Conservation (phyloP, 2,797 vertebrate genomes). For the Neosilurus hyrtlii region DNA sequence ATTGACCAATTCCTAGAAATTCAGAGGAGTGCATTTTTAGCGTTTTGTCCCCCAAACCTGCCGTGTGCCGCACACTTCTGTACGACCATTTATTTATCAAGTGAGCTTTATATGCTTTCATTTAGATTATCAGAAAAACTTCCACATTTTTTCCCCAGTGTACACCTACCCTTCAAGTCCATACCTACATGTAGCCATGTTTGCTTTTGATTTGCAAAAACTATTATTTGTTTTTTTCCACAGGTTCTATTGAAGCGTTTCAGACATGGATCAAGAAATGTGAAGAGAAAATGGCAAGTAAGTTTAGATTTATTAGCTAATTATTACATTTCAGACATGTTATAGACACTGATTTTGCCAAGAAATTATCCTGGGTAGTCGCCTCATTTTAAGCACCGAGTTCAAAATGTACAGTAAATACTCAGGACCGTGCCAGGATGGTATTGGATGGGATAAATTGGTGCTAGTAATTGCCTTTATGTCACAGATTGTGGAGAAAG, state of each 20-base stretch:
- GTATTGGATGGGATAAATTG: neutral
- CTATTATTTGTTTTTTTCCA: slow-evolving; percentile 28
- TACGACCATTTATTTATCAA: too few species aligned
- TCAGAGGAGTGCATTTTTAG: too few species aligned
- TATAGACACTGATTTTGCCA: neutral
- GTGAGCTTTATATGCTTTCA: too few species aligned
- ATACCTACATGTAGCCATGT: neutral
- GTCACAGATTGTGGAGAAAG: neutral
- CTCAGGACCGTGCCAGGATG: neutral
- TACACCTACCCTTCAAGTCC: too few species aligned
- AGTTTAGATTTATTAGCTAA: slow-evolving; percentile 58
- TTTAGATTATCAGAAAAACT: too few species aligned
- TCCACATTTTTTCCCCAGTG: too few species aligned
- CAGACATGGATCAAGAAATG: slow-evolving; percentile 86
- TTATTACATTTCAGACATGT: neutral
- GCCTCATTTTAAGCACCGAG: neutral
- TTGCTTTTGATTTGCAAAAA: neutral
- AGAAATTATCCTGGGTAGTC: neutral
- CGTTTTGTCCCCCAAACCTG: too few species aligned
- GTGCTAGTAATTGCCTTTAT: neutral
- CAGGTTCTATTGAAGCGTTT: slow-evolving; percentile 81
- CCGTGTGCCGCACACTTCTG: too few species aligned
- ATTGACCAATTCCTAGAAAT: too few species aligned
- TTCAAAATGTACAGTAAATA: neutral
- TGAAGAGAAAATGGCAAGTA: slow-evolving; percentile 82